Percentiles rank a stretch among this genome's conserved stretches.
Evolutionary conservation across 2,113 vertebrate genomes (phyloP).

Genomic region (Lutjanus erythropterus): DNA sequence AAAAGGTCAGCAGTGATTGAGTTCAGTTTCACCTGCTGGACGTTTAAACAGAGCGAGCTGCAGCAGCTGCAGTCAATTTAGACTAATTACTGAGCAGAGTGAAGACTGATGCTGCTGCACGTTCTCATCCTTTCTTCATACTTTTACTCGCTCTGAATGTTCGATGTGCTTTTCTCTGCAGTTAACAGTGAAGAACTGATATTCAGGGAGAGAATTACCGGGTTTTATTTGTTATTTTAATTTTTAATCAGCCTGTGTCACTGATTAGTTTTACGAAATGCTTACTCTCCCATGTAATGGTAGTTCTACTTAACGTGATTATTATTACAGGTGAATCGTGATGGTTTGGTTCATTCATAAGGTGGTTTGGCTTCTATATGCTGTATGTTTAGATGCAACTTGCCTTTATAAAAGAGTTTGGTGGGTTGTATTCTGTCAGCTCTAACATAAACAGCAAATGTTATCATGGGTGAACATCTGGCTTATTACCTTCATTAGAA

Average conservation of each 20-base stretch:
- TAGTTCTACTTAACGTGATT: too few relatives aligned
- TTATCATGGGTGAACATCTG: background rate
- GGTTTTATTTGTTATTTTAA: background rate
- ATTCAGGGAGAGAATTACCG: background rate
- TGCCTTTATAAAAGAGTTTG: background rate
- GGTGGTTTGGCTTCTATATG: background rate
- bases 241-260: background rate
- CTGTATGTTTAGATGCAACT: background rate
- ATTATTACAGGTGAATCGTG: background rate
- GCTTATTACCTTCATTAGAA: too few relatives aligned
- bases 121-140: background rate
- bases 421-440: background rate
- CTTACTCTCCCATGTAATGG: background rate
- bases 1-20: background rate
- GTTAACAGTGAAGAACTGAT: background rate
- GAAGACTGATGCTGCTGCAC: background rate
- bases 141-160: background rate
- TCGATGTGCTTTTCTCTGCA: background rate
- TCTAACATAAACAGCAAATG: background rate
- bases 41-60: conserved; percentile 20
- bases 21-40: conserved; percentile 32
- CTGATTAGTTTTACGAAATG: background rate
- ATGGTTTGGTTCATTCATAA: background rate
- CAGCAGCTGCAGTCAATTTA: conserved; percentile 51
- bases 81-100: conserved; percentile 50